These are phyloP conservation scores for Yasuhikotakia modesta DNA, from an alignment of 2,797 vertebrate genomes.

Conservation along the genomic window DNA sequence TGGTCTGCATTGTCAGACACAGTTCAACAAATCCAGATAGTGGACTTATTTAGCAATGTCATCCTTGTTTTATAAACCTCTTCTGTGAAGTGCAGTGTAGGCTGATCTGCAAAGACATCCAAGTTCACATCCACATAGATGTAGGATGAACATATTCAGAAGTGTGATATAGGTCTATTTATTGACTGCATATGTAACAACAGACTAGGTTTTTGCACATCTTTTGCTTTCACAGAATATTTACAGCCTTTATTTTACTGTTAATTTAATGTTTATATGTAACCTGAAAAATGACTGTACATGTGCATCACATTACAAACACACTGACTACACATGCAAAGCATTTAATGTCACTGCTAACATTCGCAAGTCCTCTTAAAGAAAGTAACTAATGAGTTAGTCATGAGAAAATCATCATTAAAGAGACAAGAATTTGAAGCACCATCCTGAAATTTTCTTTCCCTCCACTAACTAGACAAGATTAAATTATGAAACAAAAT, in stretches of 20 bases:
- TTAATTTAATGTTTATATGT: not conserved
- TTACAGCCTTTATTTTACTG: too few species aligned
- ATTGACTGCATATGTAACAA: not conserved
- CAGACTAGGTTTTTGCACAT: not conserved
- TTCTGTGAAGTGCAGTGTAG: slow-evolving; percentile 14
- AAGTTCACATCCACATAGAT: slow-evolving; percentile 21
- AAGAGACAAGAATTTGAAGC: too few species aligned
- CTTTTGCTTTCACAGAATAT: too few species aligned
- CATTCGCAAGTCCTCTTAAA: not conserved
- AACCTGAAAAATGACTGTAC: not conserved
- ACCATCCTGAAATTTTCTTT: too few species aligned
- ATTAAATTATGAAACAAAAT: too few species aligned
- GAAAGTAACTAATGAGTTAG: not conserved
- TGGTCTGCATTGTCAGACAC: slow-evolving; percentile 69
- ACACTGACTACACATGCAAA: too few species aligned
- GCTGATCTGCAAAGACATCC: slow-evolving; percentile 31
- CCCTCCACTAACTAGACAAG: too few species aligned
- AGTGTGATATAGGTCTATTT: slow-evolving; percentile 23
- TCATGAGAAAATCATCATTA: too few species aligned
- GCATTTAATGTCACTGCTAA: not conserved
- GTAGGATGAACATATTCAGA: slow-evolving; percentile 19
- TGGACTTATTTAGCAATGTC: slow-evolving; percentile 3
- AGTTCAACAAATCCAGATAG: slow-evolving; percentile 58
- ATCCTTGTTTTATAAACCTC: not conserved
- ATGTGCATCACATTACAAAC: not conserved